A percentile compares a stretch with the other conserved stretches of the same genome.
phyloP scores from a whole-genome alignment of 2,113 vertebrate genomes.

The Equus quagga region DNA sequence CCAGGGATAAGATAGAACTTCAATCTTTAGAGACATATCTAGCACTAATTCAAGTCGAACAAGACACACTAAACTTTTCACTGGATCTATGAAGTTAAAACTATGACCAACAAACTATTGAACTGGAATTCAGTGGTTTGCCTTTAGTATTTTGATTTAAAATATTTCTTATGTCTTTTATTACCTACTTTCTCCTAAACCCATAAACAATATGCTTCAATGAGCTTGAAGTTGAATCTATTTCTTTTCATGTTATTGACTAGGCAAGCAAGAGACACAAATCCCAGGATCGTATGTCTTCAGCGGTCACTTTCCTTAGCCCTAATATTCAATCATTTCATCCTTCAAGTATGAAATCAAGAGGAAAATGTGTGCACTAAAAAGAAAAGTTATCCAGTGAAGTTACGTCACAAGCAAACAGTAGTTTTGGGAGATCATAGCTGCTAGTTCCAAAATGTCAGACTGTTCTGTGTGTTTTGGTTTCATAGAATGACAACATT shows the following conservation, averaged over 20 bases:
- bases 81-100: not conserved
- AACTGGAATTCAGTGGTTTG: constrained; percentile 22
- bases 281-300: not conserved
- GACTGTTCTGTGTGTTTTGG: not conserved
- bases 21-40: not conserved
- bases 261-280: not conserved
- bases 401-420: not conserved
- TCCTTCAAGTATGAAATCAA: constrained; percentile 29
- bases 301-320: not conserved
- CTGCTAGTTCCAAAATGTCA: constrained; percentile 38
- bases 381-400: constrained; percentile 43
- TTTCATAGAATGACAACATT: not conserved
- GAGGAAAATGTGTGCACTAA: not conserved
- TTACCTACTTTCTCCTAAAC: constrained; percentile 31
- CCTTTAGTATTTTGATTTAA: constrained; percentile 40
- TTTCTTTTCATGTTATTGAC: constrained; percentile 38
- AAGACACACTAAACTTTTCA: not conserved
- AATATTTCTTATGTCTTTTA: constrained; percentile 34
- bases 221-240: not conserved
- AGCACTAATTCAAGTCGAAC: constrained; percentile 27
- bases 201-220: constrained; percentile 27
- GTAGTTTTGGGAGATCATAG: not conserved
- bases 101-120: not conserved
- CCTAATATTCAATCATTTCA: constrained; percentile 36
- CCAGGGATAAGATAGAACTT: not conserved